Evolutionary conservation across 37 sponge, comb jelly and placozoan species (phyloP).

Genomic region (Lycopodina hypogea): DNA sequence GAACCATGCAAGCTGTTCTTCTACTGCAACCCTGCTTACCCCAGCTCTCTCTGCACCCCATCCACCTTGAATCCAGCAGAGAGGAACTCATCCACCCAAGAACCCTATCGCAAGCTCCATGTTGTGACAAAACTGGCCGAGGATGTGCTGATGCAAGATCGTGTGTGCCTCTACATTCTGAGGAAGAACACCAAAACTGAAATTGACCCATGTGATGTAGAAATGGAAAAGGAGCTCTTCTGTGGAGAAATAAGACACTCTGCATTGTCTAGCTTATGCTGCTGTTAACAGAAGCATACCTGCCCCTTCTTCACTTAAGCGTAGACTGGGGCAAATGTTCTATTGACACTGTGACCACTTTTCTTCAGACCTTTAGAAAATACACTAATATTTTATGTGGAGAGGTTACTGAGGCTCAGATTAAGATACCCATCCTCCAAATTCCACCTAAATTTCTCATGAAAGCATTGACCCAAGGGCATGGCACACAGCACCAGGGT

Average conservation of each 20-base stretch:
- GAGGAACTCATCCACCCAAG: constrained; percentile 7
- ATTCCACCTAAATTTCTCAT: constrained; percentile 21
- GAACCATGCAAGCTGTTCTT: constrained; percentile 79
- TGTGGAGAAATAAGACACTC: constrained; percentile 87
- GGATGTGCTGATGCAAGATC: constrained; percentile 36
- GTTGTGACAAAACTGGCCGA: constrained; percentile 29
- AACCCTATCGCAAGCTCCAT: constrained; percentile 35
- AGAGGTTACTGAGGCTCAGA: constrained; percentile 25
- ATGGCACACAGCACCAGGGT: not conserved
- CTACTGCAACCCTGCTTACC: constrained; percentile 64
- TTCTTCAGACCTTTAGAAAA: constrained; percentile 50
- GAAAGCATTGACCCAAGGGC: constrained; percentile 5
- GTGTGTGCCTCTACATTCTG: constrained; percentile 68
- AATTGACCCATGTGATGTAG: constrained; percentile 22
- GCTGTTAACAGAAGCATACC: constrained; percentile 70
- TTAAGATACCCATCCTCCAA: constrained; percentile 25
- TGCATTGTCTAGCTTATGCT: constrained; percentile 49
- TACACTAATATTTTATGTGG: constrained; percentile 33
- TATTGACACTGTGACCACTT: constrained; percentile 43
- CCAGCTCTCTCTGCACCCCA: not conserved
- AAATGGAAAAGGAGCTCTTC: constrained; percentile 71
- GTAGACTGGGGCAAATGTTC: constrained; percentile 75
- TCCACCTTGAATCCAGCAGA: not conserved
- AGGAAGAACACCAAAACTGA: constrained; percentile 38
- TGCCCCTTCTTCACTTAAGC: constrained; percentile 67